phyloP scores from a whole-genome alignment of 2,888 invertebrate genomes.

The Thymelicus acteon region DNA sequence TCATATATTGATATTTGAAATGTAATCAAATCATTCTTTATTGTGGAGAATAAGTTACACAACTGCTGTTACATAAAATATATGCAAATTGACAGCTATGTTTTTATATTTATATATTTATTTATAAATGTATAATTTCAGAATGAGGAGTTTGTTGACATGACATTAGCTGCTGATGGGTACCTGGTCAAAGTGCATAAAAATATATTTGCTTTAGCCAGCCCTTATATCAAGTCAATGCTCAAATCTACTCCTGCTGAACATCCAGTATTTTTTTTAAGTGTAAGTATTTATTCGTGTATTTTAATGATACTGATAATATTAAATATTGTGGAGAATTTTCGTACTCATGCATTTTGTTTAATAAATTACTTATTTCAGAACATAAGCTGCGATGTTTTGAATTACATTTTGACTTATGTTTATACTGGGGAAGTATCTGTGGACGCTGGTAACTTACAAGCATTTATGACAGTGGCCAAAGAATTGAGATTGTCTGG shows the following conservation, averaged over 20 bases:
- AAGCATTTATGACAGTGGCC: constrained; percentile 61
- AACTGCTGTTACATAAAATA: no score
- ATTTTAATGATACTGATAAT: no score
- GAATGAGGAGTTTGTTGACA: constrained; percentile 75
- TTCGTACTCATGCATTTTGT: no score
- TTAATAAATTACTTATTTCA: constrained; percentile 49
- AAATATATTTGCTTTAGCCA: constrained; percentile 67
- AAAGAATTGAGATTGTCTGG: constrained; percentile 63
- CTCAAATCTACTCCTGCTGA: constrained; percentile 58
- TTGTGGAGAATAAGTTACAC: no score
- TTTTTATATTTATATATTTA: no score
- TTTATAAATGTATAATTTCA: constrained; percentile 47
- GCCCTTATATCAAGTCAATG: constrained; percentile 69
- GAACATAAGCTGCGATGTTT: constrained; percentile 60
- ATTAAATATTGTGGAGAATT: no score
- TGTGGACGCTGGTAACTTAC: constrained; percentile 54
- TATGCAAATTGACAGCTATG: no score
- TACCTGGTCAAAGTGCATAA: constrained; percentile 71
- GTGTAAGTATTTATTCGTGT: constrained; percentile 55
- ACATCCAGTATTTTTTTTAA: constrained; percentile 69
- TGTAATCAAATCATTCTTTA: no score
- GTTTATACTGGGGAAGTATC: constrained; percentile 75
- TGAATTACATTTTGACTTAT: constrained; percentile 67
- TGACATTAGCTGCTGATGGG: constrained; percentile 74
- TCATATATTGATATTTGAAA: no score